Conservation (phyloP, 2,888 invertebrate genomes). For the Drosophila hamatofila region DNA sequence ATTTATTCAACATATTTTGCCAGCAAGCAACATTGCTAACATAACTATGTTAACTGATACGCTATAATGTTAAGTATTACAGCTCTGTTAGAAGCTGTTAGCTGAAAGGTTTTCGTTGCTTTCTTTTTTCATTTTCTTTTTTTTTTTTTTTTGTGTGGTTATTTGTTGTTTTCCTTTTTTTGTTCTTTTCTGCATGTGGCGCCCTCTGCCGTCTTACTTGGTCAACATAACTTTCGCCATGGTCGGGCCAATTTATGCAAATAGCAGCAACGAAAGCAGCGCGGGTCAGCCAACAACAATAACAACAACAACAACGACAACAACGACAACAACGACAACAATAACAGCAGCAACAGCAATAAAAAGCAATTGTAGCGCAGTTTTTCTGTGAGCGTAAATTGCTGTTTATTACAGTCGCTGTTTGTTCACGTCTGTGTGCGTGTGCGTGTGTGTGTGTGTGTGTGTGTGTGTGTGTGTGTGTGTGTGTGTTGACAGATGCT, state of each 20-base stretch:
- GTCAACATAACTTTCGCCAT: slow-evolving; percentile 17
- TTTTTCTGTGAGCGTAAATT: slow-evolving; percentile 23
- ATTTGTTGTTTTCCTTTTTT: not conserved
- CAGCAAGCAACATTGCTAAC: not conserved
- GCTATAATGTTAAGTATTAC: not conserved
- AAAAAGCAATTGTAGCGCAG: slow-evolving; percentile 39
- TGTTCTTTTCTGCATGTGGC: not conserved
- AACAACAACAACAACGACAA: not conserved
- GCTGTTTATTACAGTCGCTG: slow-evolving; percentile 15
- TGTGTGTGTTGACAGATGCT: slow-evolving; percentile 37
- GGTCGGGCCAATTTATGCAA: slow-evolving; percentile 53
- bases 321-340: not conserved
- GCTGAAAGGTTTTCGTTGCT: not conserved
- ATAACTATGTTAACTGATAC: not conserved
- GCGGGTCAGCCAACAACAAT: slow-evolving; percentile 8
- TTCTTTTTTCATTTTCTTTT: not conserved
- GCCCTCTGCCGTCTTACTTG: not conserved
- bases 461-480: slow-evolving; percentile 14
- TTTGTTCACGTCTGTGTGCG: slow-evolving; percentile 4
- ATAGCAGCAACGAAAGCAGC: slow-evolving; percentile 32
- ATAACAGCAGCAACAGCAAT: not conserved
- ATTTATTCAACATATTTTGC: not conserved
- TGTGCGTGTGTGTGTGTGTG: slow-evolving; percentile 12
- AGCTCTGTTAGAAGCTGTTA: slow-evolving; percentile 2
- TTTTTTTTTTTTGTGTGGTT: not conserved